Percentiles rank a stretch among this genome's conserved stretches.
phyloP scores from a whole-genome alignment of 2,888 invertebrate species.

The Lycophotia porphyrea region DNA sequence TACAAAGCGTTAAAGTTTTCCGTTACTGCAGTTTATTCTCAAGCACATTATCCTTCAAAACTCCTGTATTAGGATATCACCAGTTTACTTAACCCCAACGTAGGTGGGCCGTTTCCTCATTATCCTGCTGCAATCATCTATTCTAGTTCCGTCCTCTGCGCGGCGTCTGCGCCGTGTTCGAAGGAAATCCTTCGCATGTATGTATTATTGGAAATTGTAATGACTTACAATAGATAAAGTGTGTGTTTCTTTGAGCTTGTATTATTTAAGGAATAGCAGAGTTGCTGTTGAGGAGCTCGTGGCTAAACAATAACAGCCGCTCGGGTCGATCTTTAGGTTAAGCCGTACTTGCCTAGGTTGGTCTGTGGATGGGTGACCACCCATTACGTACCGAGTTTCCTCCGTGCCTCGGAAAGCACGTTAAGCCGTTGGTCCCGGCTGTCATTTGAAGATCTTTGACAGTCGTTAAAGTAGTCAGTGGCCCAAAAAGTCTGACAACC shows the following conservation, averaged over 20 bases:
- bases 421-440: too few relatives aligned
- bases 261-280: not conserved
- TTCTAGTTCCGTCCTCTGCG: conserved; percentile 54
- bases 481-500: too few relatives aligned
- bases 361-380: too few relatives aligned
- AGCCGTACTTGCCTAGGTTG: too few relatives aligned
- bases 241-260: not conserved
- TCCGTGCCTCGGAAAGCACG: too few relatives aligned
- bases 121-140: conserved; percentile 50
- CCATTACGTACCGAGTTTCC: too few relatives aligned
- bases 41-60: not conserved
- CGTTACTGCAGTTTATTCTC: not conserved
- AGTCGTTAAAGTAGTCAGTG: too few relatives aligned
- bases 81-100: conserved; percentile 37
- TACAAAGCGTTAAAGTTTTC: not conserved
- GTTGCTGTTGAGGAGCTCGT: too few relatives aligned
- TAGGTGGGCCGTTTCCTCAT: conserved; percentile 63
- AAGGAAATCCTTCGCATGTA: conserved; percentile 39
- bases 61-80: conserved; percentile 9
- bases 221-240: not conserved
- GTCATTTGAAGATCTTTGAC: too few relatives aligned
- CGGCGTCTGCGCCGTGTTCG: conserved; percentile 35
- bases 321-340: too few relatives aligned
- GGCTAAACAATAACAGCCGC: too few relatives aligned
- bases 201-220: conserved; percentile 20